Conservation (phyloP, 2,113 vertebrate species). For the Malurus cyaneus region DNA sequence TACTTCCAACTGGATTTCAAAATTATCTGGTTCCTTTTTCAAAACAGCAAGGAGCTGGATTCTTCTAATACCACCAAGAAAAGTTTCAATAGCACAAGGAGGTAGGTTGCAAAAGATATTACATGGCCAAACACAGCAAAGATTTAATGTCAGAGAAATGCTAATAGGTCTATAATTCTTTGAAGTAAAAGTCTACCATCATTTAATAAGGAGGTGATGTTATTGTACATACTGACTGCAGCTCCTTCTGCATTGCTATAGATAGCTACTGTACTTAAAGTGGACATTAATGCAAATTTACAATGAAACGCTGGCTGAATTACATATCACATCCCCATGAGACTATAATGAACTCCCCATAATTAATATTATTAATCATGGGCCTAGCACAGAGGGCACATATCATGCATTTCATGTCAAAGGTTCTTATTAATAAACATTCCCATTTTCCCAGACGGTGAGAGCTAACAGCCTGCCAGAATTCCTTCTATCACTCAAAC, state of each 20-base stretch:
- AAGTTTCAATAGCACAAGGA: background rate
- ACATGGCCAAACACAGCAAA: background rate
- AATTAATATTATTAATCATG: conserved; percentile 68
- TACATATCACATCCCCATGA: conserved; percentile 37
- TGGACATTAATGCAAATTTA: conserved; percentile 66
- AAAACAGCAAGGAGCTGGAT: background rate
- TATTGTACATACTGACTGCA: background rate
- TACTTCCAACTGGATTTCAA: conserved; percentile 12
- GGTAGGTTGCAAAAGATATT: background rate
- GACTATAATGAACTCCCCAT: conserved; percentile 53
- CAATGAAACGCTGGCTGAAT: conserved; percentile 39
- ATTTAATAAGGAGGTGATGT: conserved; percentile 16
- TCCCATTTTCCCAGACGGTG: conserved; percentile 46
- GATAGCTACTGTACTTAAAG: conserved; percentile 54
- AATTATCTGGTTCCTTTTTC: background rate
- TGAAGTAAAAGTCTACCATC: conserved; percentile 27
- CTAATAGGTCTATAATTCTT: conserved; percentile 29
- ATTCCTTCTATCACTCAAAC: conserved; percentile 34
- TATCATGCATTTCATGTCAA: conserved; percentile 56
- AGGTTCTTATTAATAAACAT: conserved; percentile 68
- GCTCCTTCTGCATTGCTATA: conserved; percentile 21
- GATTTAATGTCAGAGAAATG: background rate
- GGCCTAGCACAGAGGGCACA: conserved; percentile 36
- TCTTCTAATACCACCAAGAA: background rate
- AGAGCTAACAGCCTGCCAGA: conserved; percentile 36